A percentile compares a stretch with the other conserved stretches of the same genome.
phyloP scores from a whole-genome alignment of 2,888 invertebrate species.

The Morpho achilles region DNA sequence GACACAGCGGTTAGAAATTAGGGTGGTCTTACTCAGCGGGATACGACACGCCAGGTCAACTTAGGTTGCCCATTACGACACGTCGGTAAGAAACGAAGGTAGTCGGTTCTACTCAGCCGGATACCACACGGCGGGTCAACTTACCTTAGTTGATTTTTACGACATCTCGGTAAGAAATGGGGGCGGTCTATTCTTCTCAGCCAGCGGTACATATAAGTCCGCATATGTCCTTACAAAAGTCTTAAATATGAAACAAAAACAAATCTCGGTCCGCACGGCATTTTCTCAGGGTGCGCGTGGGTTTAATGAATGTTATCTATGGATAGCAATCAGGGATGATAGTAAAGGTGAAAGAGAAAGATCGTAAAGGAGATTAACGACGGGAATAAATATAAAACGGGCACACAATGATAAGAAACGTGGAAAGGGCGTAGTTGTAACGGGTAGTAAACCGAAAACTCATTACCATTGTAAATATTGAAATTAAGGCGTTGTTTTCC shows the following conservation, averaged over 20 bases:
- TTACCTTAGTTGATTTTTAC: too few species aligned
- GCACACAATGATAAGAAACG: conserved; percentile 21
- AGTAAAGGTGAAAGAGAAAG: conserved; percentile 26
- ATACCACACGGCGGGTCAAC: too few species aligned
- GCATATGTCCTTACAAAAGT: too few species aligned
- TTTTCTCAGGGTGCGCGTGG: conserved; percentile 23
- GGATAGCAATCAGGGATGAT: conserved; percentile 26
- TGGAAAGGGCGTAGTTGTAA: conserved; percentile 10
- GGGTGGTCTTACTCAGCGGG: too few species aligned
- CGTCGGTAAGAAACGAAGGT: too few species aligned
- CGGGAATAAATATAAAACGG: conserved; percentile 26
- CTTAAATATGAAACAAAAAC: background rate
- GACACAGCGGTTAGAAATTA: too few species aligned
- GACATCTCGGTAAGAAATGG: too few species aligned
- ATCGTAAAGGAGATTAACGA: conserved; percentile 29
- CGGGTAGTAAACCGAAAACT: conserved; percentile 13
- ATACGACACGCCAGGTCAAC: too few species aligned
- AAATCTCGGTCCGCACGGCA: conserved; percentile 12
- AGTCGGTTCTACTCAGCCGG: too few species aligned
- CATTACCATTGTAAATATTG: conserved; percentile 19
- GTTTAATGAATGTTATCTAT: conserved; percentile 27
- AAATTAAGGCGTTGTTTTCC: conserved; percentile 13
- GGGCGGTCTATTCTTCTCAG: too few species aligned
- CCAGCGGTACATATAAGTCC: too few species aligned
- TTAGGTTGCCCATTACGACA: too few species aligned